Evolutionary conservation across 2,797 vertebrate genomes (phyloP), one percentile per base, ranked within the genome.

Genomic region (Bovichtus variegatus): DNA sequence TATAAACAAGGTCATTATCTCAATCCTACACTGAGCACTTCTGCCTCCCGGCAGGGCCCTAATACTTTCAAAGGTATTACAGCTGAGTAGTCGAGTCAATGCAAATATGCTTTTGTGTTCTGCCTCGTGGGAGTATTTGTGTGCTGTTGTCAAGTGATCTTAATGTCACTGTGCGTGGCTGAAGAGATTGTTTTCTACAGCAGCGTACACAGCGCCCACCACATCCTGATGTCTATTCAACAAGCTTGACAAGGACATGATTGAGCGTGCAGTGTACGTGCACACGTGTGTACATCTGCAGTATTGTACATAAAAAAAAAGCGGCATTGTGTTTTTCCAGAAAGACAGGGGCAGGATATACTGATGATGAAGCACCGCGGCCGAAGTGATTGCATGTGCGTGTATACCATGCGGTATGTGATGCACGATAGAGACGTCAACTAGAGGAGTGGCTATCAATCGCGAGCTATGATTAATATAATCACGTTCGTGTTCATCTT

Each of bases 71-170:
- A 65, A 88, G 74, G 84, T 91, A 85, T 85, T 85, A 74, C 82
- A 87, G 74, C 71, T 9, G 84, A 84, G 69, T 54, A 69, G 82
- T 75, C 36, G 21, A 81, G 78, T 90, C 87, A 82, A 91, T 91
- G 90, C 91, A 92, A 91, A 91, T 90, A 86, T 84, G 75, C 84
- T 89, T 88, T 75, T 62, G 75, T 88, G 80, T 88, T 83, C 74
- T 80, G 73, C 81, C 86, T 80, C 40, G 78, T 90, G 85, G 92
- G 90, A 90, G 86, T 87, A 29, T 88, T 83, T 90, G 88, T 85
- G 89, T 84, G 87, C 61, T 76, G 85, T 83, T 86, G 83, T 89
- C 85, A 87, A 90, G 88, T 81, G 79, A 90, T 87, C 86, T 90
- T 91, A 90, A 87, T 87, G 86, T 90, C 87, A 89, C 51, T 9